Conservation (phyloP, 1,140 invertebrate genomes). For the Mactra quadrangularis region DNA sequence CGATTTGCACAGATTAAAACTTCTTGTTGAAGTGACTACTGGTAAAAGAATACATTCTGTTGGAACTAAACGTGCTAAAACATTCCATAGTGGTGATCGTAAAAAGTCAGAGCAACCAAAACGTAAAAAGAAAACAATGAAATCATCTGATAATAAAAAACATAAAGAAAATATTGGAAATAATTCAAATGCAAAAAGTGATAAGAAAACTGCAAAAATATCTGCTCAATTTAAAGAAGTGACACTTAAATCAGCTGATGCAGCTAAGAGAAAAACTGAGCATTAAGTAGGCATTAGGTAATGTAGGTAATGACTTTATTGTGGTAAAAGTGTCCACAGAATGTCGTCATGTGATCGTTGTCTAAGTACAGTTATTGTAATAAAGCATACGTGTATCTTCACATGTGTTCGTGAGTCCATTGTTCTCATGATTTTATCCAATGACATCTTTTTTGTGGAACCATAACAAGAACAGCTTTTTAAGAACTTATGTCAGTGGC, state of each 20-base stretch:
- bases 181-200: not conserved
- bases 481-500: no score
- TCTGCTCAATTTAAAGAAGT: slow-evolving; percentile 53
- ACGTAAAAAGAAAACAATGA: slow-evolving; percentile 9
- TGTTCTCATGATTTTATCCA: no score
- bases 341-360: no score
- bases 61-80: not conserved
- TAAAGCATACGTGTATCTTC: no score
- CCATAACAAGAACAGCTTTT: no score
- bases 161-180: slow-evolving; percentile 22
- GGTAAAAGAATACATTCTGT: slow-evolving; percentile 44
- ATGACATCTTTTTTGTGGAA: no score
- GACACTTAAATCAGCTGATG: slow-evolving; percentile 32
- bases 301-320: no score
- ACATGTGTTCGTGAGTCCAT: no score
- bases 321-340: no score
- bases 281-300: not conserved
- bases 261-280: slow-evolving; percentile 9
- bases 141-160: not conserved
- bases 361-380: no score
- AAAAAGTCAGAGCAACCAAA: not conserved
- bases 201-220: slow-evolving; percentile 42
- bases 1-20: slow-evolving; percentile 42
- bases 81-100: not conserved
- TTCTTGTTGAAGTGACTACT: slow-evolving; percentile 48